A percentile compares a stretch with the other conserved stretches of the same genome.
Conservation (phyloP, 35 echinoderm and acorn worm genomes). For the Eucidaris tribuloides region DNA sequence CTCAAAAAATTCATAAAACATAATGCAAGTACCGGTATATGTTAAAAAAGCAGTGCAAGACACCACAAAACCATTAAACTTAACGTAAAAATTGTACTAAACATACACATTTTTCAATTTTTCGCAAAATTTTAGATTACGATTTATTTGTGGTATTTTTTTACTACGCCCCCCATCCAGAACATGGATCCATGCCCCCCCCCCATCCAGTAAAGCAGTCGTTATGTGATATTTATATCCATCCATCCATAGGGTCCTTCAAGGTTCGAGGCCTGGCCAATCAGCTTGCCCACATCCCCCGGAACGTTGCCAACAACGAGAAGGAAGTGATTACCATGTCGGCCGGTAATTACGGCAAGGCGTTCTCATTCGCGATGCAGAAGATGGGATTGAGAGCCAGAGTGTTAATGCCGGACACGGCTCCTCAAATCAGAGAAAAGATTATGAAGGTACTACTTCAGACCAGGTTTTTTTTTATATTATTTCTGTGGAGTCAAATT, state of each 20-base stretch:
- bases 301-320: conserved; percentile 30
- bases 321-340: conserved; percentile 78
- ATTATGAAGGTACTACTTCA: conserved; percentile 61
- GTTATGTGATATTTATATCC: background rate
- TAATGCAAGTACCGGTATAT: no score
- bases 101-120: no score
- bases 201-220: background rate
- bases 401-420: conserved; percentile 69
- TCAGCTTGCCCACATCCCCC: conserved; percentile 69
- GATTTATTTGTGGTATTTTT: background rate
- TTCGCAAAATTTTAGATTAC: background rate
- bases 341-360: conserved; percentile 91
- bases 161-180: background rate
- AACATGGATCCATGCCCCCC: background rate
- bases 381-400: conserved; percentile 40
- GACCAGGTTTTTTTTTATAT: background rate
- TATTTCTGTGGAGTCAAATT: no score
- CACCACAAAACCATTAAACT: no score
- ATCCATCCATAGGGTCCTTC: conserved; percentile 64
- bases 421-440: conserved; percentile 54
- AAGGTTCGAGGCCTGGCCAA: conserved; percentile 78
- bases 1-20: no score
- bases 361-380: conserved; percentile 44
- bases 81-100: no score
- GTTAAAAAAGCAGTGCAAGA: no score